Conservation (phyloP, 2,888 invertebrate genomes). For the Sepiola atlantica region DNA sequence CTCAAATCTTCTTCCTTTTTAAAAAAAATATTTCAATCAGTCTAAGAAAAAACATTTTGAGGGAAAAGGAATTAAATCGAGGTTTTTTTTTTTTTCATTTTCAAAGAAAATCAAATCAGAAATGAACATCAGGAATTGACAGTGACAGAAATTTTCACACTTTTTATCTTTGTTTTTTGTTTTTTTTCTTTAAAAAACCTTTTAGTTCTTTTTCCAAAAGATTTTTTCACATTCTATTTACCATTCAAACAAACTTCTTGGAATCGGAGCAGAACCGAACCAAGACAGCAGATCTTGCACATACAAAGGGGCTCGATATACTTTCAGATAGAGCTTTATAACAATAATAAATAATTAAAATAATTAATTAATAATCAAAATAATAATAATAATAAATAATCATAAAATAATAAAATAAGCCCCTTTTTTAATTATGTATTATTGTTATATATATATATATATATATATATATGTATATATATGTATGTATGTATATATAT, state of each 20-base stretch:
- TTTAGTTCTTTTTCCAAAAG: neutral
- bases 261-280: neutral
- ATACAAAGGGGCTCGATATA: no score
- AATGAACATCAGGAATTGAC: neutral
- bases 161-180: neutral
- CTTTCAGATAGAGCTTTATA: neutral
- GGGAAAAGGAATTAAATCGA: neutral
- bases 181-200: neutral
- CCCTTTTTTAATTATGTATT: neutral
- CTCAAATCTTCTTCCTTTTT: neutral
- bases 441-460: neutral
- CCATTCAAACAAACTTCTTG: neutral
- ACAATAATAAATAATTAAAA: neutral
- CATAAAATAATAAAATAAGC: neutral
- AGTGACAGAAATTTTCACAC: neutral
- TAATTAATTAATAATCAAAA: no score
- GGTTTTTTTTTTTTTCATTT: neutral
- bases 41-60: neutral
- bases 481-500: neutral
- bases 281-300: no score
- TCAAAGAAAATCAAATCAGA: neutral
- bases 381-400: neutral
- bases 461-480: constrained; percentile 23
- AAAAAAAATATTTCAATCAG: neutral
- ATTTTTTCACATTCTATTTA: neutral